A percentile compares a stretch with the other conserved stretches of the same genome.
These are phyloP conservation scores for Diadophis punctatus DNA, from an alignment of 2,113 vertebrate species.

Conservation along the genomic window DNA sequence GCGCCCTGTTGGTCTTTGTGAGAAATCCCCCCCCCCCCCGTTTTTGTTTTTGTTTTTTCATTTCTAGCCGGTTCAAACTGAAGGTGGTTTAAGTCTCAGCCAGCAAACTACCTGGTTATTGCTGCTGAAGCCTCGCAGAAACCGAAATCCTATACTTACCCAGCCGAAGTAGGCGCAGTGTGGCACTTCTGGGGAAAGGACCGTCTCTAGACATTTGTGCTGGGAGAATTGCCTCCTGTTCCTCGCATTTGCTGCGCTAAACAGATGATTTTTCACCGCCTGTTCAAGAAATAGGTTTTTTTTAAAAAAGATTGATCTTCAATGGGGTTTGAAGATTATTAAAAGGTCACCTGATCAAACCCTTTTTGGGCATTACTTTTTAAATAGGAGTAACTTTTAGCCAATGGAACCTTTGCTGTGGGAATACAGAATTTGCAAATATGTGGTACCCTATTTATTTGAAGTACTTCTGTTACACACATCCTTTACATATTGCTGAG, in stretches of 20 bases:
- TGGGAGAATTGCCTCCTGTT: background rate
- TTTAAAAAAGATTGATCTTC: background rate
- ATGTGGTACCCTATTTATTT: too few relatives aligned
- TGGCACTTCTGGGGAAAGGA: background rate
- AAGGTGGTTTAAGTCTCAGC: background rate
- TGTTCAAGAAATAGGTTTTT: background rate
- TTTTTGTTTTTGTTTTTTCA: background rate
- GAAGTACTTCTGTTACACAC: too few relatives aligned
- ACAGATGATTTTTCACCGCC: background rate
- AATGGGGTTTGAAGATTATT: background rate
- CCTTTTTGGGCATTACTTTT: background rate
- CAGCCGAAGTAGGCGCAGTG: background rate
- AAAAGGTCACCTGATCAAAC: background rate
- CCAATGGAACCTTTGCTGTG: background rate
- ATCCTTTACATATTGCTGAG: too few relatives aligned
- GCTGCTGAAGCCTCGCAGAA: background rate
- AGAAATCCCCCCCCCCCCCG: too few relatives aligned
- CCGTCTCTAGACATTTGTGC: background rate
- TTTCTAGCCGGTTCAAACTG: background rate
- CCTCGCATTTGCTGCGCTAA: background rate
- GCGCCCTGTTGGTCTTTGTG: background rate
- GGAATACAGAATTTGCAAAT: background rate
- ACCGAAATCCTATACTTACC: background rate
- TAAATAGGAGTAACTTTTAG: background rate
- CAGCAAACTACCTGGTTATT: background rate